Percentiles rank a stretch among this genome's conserved stretches.
These are phyloP conservation scores for Cryptus viduatorius DNA, from an alignment of 2,888 invertebrate genomes.

Conservation along the genomic window DNA sequence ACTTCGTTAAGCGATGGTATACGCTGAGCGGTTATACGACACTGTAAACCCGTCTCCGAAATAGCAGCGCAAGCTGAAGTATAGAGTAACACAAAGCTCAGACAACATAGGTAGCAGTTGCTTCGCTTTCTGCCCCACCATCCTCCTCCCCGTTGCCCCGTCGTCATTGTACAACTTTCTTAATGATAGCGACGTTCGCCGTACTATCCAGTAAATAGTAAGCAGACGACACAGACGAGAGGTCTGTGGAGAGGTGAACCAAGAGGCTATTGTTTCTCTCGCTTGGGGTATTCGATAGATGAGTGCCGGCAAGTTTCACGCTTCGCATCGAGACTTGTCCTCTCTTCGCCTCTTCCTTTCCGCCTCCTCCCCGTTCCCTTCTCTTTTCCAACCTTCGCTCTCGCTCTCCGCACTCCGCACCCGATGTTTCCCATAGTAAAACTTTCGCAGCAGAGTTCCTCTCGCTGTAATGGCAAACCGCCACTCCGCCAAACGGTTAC, in stretches of 20 bases:
- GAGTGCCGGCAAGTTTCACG: slow-evolving; percentile 43
- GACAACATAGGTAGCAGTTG: slow-evolving; percentile 6
- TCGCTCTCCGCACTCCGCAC: slow-evolving; percentile 3
- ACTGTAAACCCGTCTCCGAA: not conserved
- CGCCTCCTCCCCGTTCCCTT: not conserved
- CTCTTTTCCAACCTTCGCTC: not conserved
- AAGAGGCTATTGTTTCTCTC: slow-evolving; percentile 41
- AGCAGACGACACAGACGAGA: slow-evolving; percentile 17
- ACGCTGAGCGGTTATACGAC: slow-evolving; percentile 7
- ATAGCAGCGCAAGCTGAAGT: not conserved
- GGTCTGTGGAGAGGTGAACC: not conserved
- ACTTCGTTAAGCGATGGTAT: slow-evolving; percentile 18
- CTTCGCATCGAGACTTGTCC: slow-evolving; percentile 40
- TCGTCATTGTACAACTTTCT: slow-evolving; percentile 51
- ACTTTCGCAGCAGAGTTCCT: slow-evolving; percentile 42
- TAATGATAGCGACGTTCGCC: slow-evolving; percentile 38
- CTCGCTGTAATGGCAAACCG: slow-evolving; percentile 48
- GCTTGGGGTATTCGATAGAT: slow-evolving; percentile 39
- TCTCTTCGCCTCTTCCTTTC: not conserved
- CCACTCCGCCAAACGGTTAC: slow-evolving; percentile 27
- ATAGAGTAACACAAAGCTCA: not conserved
- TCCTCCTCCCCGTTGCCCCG: slow-evolving; percentile 7
- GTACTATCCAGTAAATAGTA: slow-evolving; percentile 33
- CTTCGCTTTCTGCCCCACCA: not conserved
- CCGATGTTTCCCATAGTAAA: slow-evolving; percentile 11